Evolutionary conservation across 2,888 invertebrate species (phyloP).

Genomic region (Apodemia duryi): DNA sequence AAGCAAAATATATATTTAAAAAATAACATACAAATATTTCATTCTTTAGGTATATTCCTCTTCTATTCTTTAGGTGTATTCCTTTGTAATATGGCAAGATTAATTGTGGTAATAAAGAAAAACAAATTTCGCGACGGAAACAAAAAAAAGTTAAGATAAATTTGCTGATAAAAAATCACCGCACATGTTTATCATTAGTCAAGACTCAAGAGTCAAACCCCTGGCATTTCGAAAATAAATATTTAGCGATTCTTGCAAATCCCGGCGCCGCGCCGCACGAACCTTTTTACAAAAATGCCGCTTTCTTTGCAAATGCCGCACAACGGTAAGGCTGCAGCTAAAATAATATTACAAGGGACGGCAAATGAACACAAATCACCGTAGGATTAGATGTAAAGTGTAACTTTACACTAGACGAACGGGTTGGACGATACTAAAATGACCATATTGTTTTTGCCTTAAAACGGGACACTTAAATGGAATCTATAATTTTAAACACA

Average conservation of each 20-base stretch:
- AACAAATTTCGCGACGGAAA: conserved; percentile 35
- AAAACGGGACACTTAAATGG: neutral
- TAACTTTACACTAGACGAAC: conserved; percentile 4
- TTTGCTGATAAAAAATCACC: conserved; percentile 40
- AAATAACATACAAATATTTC: no score
- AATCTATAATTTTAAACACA: no score
- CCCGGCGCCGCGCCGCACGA: conserved; percentile 55
- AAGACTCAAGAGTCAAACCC: conserved; percentile 60
- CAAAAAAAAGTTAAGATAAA: conserved; percentile 39
- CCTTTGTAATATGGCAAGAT: no score
- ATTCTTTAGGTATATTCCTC: no score
- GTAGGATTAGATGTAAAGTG: conserved; percentile 59
- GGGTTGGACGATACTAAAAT: neutral
- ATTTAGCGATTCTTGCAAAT: conserved; percentile 69
- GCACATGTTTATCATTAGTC: conserved; percentile 76
- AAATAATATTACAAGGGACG: conserved; percentile 67
- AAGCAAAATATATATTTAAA: no score
- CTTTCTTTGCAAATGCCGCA: conserved; percentile 48
- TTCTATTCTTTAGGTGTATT: no score
- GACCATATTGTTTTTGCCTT: neutral
- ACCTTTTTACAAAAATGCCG: conserved; percentile 41
- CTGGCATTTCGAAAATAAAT: conserved; percentile 55
- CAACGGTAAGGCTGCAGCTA: conserved; percentile 53
- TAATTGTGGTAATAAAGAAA: conserved; percentile 18
- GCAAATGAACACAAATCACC: conserved; percentile 73